Evolutionary conservation across 2,797 vertebrate genomes (phyloP).

Genomic region (Melanotaenia nigrans): DNA sequence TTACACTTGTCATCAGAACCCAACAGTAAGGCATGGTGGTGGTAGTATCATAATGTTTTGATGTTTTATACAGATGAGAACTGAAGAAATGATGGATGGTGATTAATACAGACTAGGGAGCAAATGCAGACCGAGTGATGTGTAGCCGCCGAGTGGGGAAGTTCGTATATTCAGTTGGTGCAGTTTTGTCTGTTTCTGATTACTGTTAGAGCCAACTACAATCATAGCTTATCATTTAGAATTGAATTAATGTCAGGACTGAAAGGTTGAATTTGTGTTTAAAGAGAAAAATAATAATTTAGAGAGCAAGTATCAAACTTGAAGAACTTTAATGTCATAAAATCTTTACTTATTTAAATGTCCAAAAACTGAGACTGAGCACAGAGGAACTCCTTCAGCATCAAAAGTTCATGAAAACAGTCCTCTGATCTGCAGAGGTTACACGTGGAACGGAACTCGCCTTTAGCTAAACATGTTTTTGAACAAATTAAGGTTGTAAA

Average conservation of each 20-base stretch:
- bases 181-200: neutral
- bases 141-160: too few species aligned
- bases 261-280: neutral
- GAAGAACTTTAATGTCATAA: neutral
- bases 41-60: neutral
- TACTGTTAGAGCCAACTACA: neutral
- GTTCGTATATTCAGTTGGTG: neutral
- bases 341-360: neutral
- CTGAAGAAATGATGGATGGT: neutral
- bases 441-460: neutral
- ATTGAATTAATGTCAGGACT: neutral
- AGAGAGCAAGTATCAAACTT: neutral
- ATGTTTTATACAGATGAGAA: neutral
- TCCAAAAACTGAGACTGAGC: neutral
- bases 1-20: too few species aligned
- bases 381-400: neutral
- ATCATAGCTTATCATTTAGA: neutral
- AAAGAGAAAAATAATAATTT: neutral
- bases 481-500: neutral
- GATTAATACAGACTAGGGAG: neutral
- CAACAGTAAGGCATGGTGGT: neutral
- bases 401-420: neutral
- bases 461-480: constrained; percentile 3
- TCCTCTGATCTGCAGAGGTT: neutral
- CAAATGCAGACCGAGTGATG: too few species aligned